phyloP scores from a whole-genome alignment of 2,888 invertebrate genomes.

The Corbicula japonica region DNA sequence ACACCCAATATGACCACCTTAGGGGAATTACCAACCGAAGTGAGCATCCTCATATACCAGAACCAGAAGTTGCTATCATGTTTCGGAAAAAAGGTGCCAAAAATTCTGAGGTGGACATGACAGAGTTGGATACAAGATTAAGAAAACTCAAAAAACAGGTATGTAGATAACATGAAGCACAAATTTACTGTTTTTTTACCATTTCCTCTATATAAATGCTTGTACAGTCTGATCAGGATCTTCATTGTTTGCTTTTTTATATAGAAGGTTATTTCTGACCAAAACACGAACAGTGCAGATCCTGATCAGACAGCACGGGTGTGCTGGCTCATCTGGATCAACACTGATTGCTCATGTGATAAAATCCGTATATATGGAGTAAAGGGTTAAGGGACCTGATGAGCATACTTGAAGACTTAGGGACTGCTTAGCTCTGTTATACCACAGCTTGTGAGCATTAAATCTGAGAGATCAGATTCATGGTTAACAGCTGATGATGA shows the following conservation, averaged over 20 bases:
- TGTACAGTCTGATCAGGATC: too few relatives aligned
- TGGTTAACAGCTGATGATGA: too few relatives aligned
- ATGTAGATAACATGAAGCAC: conserved; percentile 20
- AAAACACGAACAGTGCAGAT: too few relatives aligned
- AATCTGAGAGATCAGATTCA: too few relatives aligned
- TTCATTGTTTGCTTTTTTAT: too few relatives aligned
- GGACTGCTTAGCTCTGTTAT: not conserved
- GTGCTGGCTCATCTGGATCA: too few relatives aligned
- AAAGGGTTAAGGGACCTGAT: too few relatives aligned
- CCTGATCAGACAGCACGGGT: too few relatives aligned
- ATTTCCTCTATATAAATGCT: not conserved
- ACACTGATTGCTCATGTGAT: too few relatives aligned
- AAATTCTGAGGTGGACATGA: conserved; percentile 84
- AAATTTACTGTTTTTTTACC: not conserved
- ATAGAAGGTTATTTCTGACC: too few relatives aligned
- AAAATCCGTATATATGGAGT: too few relatives aligned
- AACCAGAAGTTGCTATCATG: conserved; percentile 89
- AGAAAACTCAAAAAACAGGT: conserved; percentile 83
- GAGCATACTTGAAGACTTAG: not conserved
- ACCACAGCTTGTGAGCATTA: not conserved
- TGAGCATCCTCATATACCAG: conserved; percentile 94
- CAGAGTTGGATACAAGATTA: conserved; percentile 82
- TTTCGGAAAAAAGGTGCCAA: conserved; percentile 82
- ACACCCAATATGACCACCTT: conserved; percentile 95
- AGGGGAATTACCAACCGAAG: conserved; percentile 94